Evolutionary conservation across 2,113 vertebrate species (phyloP).

Genomic region (Apodemus sylvaticus): DNA sequence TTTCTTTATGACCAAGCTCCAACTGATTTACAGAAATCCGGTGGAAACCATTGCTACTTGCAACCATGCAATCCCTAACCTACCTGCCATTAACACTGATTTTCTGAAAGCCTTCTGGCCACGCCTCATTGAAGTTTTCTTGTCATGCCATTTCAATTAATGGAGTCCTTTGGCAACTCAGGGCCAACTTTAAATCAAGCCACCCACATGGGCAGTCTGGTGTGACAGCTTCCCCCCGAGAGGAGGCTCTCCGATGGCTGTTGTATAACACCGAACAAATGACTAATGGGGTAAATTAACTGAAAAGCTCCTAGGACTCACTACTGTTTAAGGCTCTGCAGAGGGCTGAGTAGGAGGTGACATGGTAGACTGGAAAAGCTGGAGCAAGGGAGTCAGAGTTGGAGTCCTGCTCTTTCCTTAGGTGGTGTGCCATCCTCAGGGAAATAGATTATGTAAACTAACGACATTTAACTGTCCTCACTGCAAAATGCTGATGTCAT

Average conservation of each 20-base stretch:
- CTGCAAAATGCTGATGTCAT: neutral
- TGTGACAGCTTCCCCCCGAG: constrained; percentile 14
- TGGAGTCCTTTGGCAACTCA: constrained; percentile 15
- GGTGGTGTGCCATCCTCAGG: neutral
- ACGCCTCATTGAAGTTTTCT: constrained; percentile 44
- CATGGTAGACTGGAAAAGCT: neutral
- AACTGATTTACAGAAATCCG: neutral
- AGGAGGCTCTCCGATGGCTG: neutral
- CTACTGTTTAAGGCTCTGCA: neutral
- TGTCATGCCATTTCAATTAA: constrained; percentile 50
- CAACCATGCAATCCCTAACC: neutral
- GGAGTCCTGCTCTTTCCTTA: neutral
- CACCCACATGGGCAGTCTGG: neutral
- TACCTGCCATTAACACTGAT: neutral
- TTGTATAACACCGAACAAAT: constrained; percentile 39
- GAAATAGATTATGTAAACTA: constrained; percentile 28
- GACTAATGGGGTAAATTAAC: constrained; percentile 48
- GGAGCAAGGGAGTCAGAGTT: neutral
- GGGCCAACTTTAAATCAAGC: constrained; percentile 44
- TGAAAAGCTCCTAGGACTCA: neutral
- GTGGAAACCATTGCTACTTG: neutral
- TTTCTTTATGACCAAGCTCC: neutral
- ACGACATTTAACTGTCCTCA: neutral
- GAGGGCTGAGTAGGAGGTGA: neutral
- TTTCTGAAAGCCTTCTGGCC: neutral